Evolutionary conservation across 1,140 invertebrate genomes (phyloP).

Genomic region (Dendroctonus ponderosae): DNA sequence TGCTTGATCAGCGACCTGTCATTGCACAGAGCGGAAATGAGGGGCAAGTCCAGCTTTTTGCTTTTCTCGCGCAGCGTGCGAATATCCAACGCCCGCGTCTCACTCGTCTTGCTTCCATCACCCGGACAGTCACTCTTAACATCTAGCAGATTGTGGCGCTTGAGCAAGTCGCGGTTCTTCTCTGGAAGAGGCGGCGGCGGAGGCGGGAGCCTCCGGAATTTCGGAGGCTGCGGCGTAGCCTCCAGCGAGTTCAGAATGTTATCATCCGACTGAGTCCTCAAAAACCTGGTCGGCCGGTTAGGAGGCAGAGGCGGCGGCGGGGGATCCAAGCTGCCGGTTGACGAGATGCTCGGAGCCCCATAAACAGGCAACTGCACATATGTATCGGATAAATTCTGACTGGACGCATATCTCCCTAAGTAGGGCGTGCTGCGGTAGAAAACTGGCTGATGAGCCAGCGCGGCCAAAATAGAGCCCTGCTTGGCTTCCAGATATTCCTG

Average conservation of each 20-base stretch:
- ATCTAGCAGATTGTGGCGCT: slow-evolving; percentile 27
- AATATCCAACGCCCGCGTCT: slow-evolving; percentile 66
- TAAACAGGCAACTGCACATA: slow-evolving; percentile 66
- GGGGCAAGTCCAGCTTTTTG: slow-evolving; percentile 79
- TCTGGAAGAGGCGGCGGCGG: slow-evolving; percentile 60
- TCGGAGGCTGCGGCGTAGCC: slow-evolving; percentile 54
- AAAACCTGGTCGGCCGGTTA: slow-evolving; percentile 57
- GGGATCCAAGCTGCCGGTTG: slow-evolving; percentile 59
- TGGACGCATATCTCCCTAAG: slow-evolving; percentile 69
- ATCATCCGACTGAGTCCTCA: slow-evolving; percentile 72
- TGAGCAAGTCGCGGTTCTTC: slow-evolving; percentile 27
- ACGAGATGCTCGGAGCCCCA: slow-evolving; percentile 55
- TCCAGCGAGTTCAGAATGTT: slow-evolving; percentile 66
- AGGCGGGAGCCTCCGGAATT: slow-evolving; percentile 66
- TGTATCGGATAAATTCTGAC: slow-evolving; percentile 71
- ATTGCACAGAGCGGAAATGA: slow-evolving; percentile 87
- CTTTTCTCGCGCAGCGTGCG: slow-evolving; percentile 80
- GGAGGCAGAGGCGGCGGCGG: slow-evolving; percentile 58
- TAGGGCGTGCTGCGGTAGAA: slow-evolving; percentile 79
- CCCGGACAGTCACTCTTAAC: slow-evolving; percentile 7
- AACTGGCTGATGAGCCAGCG: slow-evolving; percentile 63
- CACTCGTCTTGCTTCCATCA: slow-evolving; percentile 14
- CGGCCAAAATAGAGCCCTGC: slow-evolving; percentile 65
- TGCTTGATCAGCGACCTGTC: slow-evolving; percentile 81
- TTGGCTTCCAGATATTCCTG: slow-evolving; percentile 88